These are phyloP conservation scores for Puntigrus tetrazona DNA, from an alignment of 2,113 vertebrate species.

Conservation along the genomic window DNA sequence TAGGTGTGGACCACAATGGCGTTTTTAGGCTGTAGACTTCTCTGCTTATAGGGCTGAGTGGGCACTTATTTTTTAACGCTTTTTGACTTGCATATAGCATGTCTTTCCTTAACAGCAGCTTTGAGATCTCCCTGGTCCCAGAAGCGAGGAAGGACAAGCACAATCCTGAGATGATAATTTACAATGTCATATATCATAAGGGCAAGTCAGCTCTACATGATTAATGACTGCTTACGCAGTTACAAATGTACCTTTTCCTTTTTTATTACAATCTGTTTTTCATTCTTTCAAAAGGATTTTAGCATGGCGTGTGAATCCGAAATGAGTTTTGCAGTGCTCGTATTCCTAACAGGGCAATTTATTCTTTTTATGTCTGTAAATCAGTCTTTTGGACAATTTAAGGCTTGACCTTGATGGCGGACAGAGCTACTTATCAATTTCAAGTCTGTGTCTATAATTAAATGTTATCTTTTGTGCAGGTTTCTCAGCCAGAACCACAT, in stretches of 20 bases:
- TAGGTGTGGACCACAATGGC: background rate
- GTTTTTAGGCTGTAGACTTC: background rate
- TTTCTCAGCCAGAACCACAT: conserved; percentile 80
- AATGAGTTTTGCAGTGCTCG: background rate
- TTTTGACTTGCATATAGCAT: background rate
- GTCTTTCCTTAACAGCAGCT: background rate
- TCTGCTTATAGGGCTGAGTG: background rate
- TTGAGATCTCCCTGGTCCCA: background rate
- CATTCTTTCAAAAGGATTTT: background rate
- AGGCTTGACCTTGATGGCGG: background rate
- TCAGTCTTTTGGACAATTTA: background rate
- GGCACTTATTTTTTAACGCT: background rate
- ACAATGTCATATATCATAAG: background rate
- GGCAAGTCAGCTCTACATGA: background rate
- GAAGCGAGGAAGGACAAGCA: background rate
- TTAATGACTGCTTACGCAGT: background rate
- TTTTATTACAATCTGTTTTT: background rate
- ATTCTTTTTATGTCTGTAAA: background rate
- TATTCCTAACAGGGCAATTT: background rate
- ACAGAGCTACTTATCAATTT: background rate
- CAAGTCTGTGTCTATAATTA: background rate
- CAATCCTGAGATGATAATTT: background rate
- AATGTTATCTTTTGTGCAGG: conserved; percentile 59
- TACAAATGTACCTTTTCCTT: background rate
- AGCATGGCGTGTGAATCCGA: background rate